These are phyloP conservation scores for Pristiophorus japonicus DNA, from an alignment of 2,113 vertebrate genomes.

Conservation along the genomic window DNA sequence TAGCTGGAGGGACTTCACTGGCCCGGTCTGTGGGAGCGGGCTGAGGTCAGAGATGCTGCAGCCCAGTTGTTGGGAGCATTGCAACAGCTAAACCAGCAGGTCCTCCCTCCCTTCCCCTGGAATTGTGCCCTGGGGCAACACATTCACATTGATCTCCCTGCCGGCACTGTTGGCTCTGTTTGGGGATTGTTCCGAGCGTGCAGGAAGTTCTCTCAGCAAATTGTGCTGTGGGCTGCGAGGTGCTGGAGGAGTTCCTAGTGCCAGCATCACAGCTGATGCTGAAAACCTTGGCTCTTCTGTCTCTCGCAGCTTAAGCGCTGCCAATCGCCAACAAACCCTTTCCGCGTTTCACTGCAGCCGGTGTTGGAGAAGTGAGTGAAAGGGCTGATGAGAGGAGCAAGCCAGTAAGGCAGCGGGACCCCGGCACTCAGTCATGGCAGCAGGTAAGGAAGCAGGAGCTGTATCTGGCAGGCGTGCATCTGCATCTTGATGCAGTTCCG, in stretches of 20 bases:
- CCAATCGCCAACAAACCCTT: constrained; percentile 42
- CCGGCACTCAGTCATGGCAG: constrained; percentile 70
- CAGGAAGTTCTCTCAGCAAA: constrained; percentile 14
- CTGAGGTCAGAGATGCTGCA: not conserved
- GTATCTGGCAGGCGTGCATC: not conserved
- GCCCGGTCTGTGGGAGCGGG: not conserved
- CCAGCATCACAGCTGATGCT: not conserved
- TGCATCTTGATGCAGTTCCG: not conserved
- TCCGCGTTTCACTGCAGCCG: constrained; percentile 47
- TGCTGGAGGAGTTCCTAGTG: not conserved
- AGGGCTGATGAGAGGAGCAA: constrained; percentile 52
- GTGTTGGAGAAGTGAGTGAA: constrained; percentile 52
- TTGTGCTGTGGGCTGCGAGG: not conserved
- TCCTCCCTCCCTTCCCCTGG: constrained; percentile 11
- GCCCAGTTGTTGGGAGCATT: constrained; percentile 9
- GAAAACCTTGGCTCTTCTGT: constrained; percentile 36
- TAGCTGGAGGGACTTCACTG: constrained; percentile 11
- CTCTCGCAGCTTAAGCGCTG: constrained; percentile 53
- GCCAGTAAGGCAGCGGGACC: constrained; percentile 48
- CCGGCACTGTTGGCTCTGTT: constrained; percentile 7
- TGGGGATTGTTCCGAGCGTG: not conserved
- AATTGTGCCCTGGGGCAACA: not conserved
- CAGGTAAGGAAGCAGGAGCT: constrained; percentile 65
- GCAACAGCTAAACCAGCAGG: not conserved
- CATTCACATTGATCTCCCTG: constrained; percentile 10